Base-by-base conservation (phyloP, 2,888 invertebrate genomes). In the Pteria penguin region DNA sequence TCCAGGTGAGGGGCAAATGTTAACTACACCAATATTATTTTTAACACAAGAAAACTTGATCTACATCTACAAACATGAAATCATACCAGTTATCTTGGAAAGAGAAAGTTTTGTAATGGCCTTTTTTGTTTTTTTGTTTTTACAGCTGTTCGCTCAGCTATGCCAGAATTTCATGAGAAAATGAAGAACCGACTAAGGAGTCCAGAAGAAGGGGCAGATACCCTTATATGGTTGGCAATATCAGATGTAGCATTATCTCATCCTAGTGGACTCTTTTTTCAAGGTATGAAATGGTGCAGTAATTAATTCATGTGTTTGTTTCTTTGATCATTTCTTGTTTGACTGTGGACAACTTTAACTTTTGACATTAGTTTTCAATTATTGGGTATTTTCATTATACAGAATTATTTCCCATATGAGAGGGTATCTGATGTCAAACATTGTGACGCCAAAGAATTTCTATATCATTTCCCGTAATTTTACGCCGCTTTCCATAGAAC, bases 201-300 rank as follows among this genome's bases (percentile, higher is more conserved):
- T 3, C 83, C 91, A 5, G 92, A 91, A 52, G 90, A 93, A 84
- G 93, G 93, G 0, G 93, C 93, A 11, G 93, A 93, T 81, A 93
- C 93, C 0, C 85, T 92, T 0, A 82, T 93, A 2, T 93, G 93
- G 93, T 84, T 93, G 36, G 92, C 93, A 22, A 79, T 93, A 18
- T 89, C 92, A 14, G 83, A 87, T 0, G 86, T 90, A 8, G 91
- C 91, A 1, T 72, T 85, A 1, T 79, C 87, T 62, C 84, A 87
- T 26, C 84, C 86, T 4, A 90, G 88, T 80, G 93, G 93, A n/a
- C 82, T 87, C 11, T 93, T 93, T 83, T 93, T 91, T 82, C 93
- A 92, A 88, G 92, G 87, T 90, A 76, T n/a, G n/a, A n/a, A n/a
- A n/a, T n/a, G n/a, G n/a, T n/a, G n/a, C n/a, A n/a, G n/a, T n/a